Evolutionary conservation across 2,888 invertebrate genomes (phyloP).

Genomic region (Lathronympha strigana): DNA sequence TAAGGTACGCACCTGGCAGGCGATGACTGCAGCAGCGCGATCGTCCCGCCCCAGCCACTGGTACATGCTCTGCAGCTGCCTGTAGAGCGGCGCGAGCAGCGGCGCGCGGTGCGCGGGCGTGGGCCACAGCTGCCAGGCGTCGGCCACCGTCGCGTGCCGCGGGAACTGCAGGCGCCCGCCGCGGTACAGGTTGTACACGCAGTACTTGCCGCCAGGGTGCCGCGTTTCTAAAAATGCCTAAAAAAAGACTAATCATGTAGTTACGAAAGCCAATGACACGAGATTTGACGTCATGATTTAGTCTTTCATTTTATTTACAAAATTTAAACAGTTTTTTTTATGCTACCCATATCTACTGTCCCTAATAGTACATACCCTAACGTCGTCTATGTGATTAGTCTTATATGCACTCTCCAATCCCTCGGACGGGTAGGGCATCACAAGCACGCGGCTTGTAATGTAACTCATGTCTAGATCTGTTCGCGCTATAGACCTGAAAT

Average conservation of each 20-base stretch:
- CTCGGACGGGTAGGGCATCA: constrained; percentile 98
- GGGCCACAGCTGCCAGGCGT: constrained; percentile 85
- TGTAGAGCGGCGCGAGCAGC: constrained; percentile 90
- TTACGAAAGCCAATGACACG: no score
- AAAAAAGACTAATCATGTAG: no score
- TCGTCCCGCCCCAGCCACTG: constrained; percentile 93
- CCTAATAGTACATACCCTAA: constrained; percentile 80
- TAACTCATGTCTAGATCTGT: constrained; percentile 96
- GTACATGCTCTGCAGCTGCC: constrained; percentile 94
- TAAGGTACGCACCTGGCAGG: constrained; percentile 87
- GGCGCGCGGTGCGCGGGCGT: constrained; percentile 89
- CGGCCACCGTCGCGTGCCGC: constrained; percentile 84
- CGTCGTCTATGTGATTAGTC: constrained; percentile 96
- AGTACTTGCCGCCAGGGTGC: constrained; percentile 89
- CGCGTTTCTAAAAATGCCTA: constrained; percentile 90
- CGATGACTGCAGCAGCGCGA: constrained; percentile 92
- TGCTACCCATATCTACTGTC: no score
- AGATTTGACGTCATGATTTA: no score
- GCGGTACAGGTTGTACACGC: constrained; percentile 92
- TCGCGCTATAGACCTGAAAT: constrained; percentile 90
- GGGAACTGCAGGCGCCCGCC: constrained; percentile 81
- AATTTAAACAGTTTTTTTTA: no score
- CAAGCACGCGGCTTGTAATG: constrained; percentile 94
- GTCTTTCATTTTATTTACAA: no score
- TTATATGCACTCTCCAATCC: constrained; percentile 96